Percentiles rank a stretch among this genome's conserved stretches.
Evolutionary conservation across 2,113 vertebrate species (phyloP).

Genomic region (Gymnocephalus cernua): DNA sequence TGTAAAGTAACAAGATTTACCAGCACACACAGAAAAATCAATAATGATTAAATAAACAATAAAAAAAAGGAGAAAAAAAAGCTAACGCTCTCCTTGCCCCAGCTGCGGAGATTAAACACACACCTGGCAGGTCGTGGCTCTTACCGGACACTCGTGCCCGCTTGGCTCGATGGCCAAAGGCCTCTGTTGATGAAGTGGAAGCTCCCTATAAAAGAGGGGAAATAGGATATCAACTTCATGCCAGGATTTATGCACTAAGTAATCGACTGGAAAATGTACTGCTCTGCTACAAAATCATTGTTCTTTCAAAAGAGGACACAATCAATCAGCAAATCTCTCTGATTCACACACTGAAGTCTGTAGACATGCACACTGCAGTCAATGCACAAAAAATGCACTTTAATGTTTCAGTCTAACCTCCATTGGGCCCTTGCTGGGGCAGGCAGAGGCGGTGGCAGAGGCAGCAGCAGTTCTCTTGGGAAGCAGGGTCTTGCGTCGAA

Average conservation of each 20-base stretch:
- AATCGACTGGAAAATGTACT: conserved; percentile 7
- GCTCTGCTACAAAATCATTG: conserved; percentile 37
- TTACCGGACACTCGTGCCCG: conserved; percentile 98
- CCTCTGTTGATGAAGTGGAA: conserved; percentile 97
- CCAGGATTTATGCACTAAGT: conserved; percentile 16
- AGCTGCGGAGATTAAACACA: conserved; percentile 66
- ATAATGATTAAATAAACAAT: background rate
- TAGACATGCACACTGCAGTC: conserved; percentile 16
- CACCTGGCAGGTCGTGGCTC: conserved; percentile 96
- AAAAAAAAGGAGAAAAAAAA: background rate
- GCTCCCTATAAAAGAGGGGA: conserved; percentile 87
- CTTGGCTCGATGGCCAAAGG: conserved; percentile 98
- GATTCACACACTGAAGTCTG: background rate
- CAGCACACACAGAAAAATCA: background rate
- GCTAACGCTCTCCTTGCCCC: conserved; percentile 39
- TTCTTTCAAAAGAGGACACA: background rate
- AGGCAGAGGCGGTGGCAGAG: conserved; percentile 88
- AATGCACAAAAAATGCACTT: conserved; percentile 3
- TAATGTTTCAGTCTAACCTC: conserved; percentile 85
- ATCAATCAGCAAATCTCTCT: conserved; percentile 20
- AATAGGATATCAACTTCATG: conserved; percentile 34
- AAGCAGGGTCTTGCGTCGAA: conserved; percentile 98
- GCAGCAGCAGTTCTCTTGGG: conserved; percentile 95
- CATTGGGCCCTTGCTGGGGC: conserved; percentile 93
- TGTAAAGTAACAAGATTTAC: conserved; percentile 30